Base-by-base conservation (phyloP, 2,797 vertebrate species). In the Phylloscopus collybita region DNA sequence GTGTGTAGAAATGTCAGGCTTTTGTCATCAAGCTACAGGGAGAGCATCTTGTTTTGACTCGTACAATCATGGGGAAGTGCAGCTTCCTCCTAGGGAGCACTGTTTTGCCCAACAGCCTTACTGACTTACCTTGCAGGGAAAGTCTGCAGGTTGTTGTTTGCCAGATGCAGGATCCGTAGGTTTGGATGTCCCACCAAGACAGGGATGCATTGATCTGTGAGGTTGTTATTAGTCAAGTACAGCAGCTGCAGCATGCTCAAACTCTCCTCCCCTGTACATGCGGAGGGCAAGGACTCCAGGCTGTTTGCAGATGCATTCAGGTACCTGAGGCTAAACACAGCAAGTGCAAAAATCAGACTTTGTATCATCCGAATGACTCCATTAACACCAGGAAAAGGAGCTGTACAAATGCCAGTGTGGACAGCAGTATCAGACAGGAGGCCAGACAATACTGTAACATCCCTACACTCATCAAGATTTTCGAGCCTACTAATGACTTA, bases 291-390 rank as follows among this genome's bases (percentile, higher is more conserved):
- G 72, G 97, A 98, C 97, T 99, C 99, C 98, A 99, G 97, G 80
- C 95, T 97, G 88, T 99, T 99, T 97, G 99, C 99, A 60, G 99
- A 99, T 80, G 98, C 98, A 53, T 99, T 99, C 97, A 99, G 97
- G 97, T 98, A 99, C 98, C 99, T 99, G 88, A 99, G 98, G 97
- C 99, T 99, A 95, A 97, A 34, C 88, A 94, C 11, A 97, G 36
- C 74, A 80, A 96, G 29, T 23, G 27, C 65, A 94, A 79, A 90
- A 90, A 84, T 80, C 71, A 96, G 81, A 90, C 42, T 85, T 86
- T 22, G 20, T 34, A 27, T 76, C 59, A 74, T 30, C 36, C 69
- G 76, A 92, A 90, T 26, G 23, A 59, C 36, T 60, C 47, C 38
- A 64, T 8, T 50, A 70, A 57, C 17, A 86, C 51, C 23, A 92